These are phyloP conservation scores for Clarias magur DNA, from an alignment of 2,113 vertebrate genomes.

Conservation along the genomic window DNA sequence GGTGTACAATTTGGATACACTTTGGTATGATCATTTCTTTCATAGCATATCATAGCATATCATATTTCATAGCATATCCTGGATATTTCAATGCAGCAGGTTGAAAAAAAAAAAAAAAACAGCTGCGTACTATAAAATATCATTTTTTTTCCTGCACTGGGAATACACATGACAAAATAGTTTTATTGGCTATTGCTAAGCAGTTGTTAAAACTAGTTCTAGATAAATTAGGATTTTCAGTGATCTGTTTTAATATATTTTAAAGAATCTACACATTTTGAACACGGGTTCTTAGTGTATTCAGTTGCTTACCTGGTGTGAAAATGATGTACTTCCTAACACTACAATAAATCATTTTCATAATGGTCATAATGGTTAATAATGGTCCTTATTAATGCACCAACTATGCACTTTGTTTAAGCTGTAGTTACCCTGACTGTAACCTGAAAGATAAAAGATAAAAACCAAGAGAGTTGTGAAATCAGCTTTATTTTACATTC, in stretches of 20 bases:
- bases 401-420: background rate
- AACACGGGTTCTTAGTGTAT: background rate
- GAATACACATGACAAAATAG: background rate
- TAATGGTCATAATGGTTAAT: too few relatives aligned
- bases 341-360: background rate
- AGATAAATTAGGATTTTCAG: background rate
- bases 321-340: background rate
- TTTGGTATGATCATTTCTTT: background rate
- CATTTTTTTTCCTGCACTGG: background rate
- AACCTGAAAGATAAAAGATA: background rate
- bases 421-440: background rate
- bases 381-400: background rate
- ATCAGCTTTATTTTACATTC: conserved; percentile 48
- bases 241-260: background rate
- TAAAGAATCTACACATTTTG: background rate
- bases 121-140: background rate
- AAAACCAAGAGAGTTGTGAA: background rate
- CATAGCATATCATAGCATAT: background rate
- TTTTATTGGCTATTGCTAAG: background rate
- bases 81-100: background rate
- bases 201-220: background rate
- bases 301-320: background rate
- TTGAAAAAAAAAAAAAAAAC: background rate
- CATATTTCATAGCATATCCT: background rate
- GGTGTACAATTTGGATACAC: background rate